phyloP scores from a whole-genome alignment of 2,888 invertebrate genomes.

The Aspidiotus destructor region DNA sequence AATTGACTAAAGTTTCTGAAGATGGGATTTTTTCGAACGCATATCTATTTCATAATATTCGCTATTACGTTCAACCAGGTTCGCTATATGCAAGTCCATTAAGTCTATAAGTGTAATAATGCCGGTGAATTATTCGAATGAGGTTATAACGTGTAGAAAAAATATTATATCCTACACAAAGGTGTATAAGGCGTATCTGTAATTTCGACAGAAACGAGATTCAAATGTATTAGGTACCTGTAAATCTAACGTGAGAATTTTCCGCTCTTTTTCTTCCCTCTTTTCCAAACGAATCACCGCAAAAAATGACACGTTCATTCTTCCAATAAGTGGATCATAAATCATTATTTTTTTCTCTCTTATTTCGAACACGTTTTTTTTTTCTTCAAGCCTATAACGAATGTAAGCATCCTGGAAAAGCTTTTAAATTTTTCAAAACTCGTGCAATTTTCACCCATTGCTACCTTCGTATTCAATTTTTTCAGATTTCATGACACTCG shows the following conservation, averaged over 20 bases:
- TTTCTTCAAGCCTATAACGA: not conserved
- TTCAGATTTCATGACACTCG: no score
- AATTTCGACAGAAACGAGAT: slow-evolving; percentile 1
- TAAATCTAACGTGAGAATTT: no score
- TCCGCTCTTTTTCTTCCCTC: not conserved
- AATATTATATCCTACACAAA: not conserved
- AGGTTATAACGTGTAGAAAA: not conserved
- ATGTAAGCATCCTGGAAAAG: not conserved
- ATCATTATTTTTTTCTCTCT: not conserved
- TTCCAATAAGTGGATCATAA: slow-evolving; percentile 2
- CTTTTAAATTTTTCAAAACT: not conserved
- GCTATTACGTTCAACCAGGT: no score
- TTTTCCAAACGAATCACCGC: not conserved
- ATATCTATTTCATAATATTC: no score
- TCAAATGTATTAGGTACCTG: not conserved
- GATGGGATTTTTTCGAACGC: no score
- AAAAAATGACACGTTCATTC: slow-evolving; percentile 1
- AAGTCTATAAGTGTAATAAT: no score
- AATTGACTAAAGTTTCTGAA: no score
- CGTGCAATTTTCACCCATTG: no score
- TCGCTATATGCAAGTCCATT: no score
- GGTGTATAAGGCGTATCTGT: not conserved
- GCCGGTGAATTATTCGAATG: no score
- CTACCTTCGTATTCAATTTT: no score
- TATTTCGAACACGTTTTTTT: not conserved